phyloP scores from a whole-genome alignment of 2,113 vertebrate genomes.

The Microtus pennsylvanicus region DNA sequence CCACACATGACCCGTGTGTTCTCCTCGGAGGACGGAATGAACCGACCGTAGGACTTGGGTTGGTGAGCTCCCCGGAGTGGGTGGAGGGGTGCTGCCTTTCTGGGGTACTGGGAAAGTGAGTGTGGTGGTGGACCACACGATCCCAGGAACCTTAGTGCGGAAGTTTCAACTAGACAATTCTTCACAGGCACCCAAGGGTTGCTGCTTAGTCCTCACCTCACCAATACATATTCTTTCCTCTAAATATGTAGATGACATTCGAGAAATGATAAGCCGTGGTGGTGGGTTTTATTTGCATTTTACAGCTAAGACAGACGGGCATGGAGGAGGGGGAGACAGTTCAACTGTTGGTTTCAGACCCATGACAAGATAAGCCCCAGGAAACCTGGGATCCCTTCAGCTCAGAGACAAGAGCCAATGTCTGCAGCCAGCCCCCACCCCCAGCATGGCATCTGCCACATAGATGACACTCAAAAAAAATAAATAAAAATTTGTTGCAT shows the following conservation, averaged over 20 bases:
- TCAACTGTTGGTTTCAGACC: neutral
- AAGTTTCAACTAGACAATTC: neutral
- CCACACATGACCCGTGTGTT: neutral
- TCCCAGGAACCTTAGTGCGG: neutral
- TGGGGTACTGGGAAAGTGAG: rapidly evolving
- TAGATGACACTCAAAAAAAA: neutral
- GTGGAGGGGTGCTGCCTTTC: neutral
- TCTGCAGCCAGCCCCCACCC: neutral
- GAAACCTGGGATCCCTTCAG: neutral
- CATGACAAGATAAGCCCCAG: neutral
- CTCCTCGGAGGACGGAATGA: neutral
- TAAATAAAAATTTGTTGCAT: neutral
- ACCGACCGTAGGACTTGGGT: neutral
- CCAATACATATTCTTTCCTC: neutral
- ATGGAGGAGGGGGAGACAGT: neutral
- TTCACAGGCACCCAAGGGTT: neutral
- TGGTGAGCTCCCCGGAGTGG: neutral
- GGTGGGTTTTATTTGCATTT: neutral
- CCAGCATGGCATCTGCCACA: neutral
- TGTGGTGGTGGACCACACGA: neutral
- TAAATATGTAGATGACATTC: neutral
- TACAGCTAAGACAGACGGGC: neutral
- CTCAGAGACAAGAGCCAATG: neutral
- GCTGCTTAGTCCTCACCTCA: neutral
- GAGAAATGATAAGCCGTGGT: neutral